Base-by-base conservation (phyloP, 2,888 invertebrate genomes). In the Galerucella pusilla region DNA sequence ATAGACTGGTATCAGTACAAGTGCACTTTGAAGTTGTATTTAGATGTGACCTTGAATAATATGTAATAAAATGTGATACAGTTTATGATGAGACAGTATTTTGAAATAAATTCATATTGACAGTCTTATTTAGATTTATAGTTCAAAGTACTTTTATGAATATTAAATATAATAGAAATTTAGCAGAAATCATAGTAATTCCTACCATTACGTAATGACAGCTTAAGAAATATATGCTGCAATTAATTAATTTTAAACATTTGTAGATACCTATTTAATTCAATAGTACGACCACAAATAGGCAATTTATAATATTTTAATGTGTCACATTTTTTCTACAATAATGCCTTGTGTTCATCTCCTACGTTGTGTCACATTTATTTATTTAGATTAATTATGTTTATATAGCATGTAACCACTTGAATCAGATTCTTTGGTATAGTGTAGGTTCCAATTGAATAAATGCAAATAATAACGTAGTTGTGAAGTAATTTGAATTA, bases 11-110 rank as follows among this genome's bases (percentile, higher is more conserved):
- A 28, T 61, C 7, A 45, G 60, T 68, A 35, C 42, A 68, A 16
- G 11, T 68, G 60, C 28, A 69, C 61, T 60, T 35, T 16, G 35
- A 61, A 35, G 61, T 61, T 61, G n/a, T 28, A 28, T 35, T 35
- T 14, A 35, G 35, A 61, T 12, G 12, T 35, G 61, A 61, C 61
- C 61, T 61, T 61, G 61, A 35, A 35, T 14, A 28, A 35, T 14
- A n/a, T n/a, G n/a, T 35, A 28, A 61, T 61, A 61, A 25, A 61
- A 35, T 25, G n/a, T 20, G 57, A 20, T n/a, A 20, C 20, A 20
- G 57, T n/a, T 16, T 57, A 20, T 52, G 14, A 52, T 52, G 20
- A 2, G n/a, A 54, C n/a, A n/a, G 54, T 54, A 54, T 54, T 54
- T n/a, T 54, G 7, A 54, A 54, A 0, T 6, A 14, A 54, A 54